Evolutionary conservation across 2,113 vertebrate species (phyloP).

Genomic region (Lycaon pictus): DNA sequence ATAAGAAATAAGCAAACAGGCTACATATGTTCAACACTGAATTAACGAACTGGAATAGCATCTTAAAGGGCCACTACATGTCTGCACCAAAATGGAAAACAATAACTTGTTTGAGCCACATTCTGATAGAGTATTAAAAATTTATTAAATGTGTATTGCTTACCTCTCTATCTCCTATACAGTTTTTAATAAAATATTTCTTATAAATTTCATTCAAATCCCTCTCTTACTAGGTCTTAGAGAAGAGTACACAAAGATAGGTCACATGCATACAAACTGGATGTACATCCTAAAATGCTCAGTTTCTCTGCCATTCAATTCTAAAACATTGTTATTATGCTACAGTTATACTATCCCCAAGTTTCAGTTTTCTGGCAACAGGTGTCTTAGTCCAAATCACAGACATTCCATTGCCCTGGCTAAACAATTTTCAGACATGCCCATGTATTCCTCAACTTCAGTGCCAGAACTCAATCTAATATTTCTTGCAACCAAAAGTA

Average conservation of each 20-base stretch:
- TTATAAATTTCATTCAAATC: neutral
- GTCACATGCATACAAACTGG: neutral
- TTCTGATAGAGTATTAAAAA: neutral
- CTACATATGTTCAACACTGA: neutral
- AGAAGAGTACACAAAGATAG: neutral
- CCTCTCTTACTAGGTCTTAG: neutral
- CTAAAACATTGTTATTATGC: neutral
- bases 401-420: neutral
- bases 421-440: neutral
- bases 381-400: neutral
- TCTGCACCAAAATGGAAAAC: neutral
- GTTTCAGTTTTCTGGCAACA: neutral
- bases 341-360: neutral
- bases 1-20: neutral
- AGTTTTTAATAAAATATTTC: neutral
- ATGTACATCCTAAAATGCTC: neutral
- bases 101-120: neutral
- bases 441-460: neutral
- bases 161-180: neutral
- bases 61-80: neutral
- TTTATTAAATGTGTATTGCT: neutral
- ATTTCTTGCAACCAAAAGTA: neutral
- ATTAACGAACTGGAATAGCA: neutral
- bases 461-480: neutral
- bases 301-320: neutral